These are phyloP conservation scores for Micronycteris hirsuta DNA, from an alignment of 2,113 vertebrate species.

Conservation along the genomic window DNA sequence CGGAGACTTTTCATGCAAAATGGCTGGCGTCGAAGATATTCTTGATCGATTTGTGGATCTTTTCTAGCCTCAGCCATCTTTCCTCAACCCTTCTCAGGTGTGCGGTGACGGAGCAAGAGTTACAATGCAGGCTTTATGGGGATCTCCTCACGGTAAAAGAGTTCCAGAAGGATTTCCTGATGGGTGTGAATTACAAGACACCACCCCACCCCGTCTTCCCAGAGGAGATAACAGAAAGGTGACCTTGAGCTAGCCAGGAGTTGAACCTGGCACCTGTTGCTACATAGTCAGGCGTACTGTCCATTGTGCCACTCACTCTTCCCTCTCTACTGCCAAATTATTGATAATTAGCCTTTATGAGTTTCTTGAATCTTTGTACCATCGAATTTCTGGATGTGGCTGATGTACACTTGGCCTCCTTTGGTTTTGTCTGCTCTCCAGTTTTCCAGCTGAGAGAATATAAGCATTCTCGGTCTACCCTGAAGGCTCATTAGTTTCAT, in stretches of 20 bases:
- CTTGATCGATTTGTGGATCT: background rate
- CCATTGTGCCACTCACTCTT: slow-evolving; percentile 82
- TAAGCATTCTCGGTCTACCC: background rate
- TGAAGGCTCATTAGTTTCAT: background rate
- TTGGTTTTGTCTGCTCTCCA: background rate
- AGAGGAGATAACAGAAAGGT: rapidly evolving
- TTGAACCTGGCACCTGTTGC: slow-evolving; percentile 88
- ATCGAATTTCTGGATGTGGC: background rate
- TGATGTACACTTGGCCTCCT: background rate
- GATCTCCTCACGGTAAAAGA: background rate
- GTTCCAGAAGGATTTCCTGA: background rate
- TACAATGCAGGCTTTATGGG: background rate
- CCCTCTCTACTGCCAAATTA: rapidly evolving
- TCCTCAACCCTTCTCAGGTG: background rate
- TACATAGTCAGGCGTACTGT: slow-evolving; percentile 84
- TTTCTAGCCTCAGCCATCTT: background rate
- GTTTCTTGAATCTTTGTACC: background rate
- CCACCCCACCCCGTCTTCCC: too few relatives aligned
- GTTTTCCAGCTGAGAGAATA: background rate
- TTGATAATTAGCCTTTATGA: background rate
- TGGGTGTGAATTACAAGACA: background rate
- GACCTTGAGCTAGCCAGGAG: slow-evolving; percentile 79
- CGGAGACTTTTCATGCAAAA: background rate
- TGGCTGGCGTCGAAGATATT: background rate
- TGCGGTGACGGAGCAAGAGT: background rate